A percentile compares a stretch with the other conserved stretches of the same genome.
phyloP scores from a whole-genome alignment of 2,797 vertebrate genomes.

The Cyclopterus lumpus region DNA sequence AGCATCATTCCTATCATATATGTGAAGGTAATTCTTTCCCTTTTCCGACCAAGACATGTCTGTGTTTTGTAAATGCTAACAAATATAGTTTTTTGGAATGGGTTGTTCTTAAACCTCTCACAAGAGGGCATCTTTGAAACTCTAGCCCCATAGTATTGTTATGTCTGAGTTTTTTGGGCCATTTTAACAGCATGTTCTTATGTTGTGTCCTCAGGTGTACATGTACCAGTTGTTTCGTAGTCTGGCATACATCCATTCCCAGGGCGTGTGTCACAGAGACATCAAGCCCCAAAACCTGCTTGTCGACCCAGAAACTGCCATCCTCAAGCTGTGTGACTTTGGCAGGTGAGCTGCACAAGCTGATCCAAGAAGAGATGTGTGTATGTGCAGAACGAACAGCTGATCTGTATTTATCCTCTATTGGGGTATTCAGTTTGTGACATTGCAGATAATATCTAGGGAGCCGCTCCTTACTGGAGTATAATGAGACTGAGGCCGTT shows the following conservation, averaged over 20 bases:
- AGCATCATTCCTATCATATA: slow-evolving; percentile 93
- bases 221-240: slow-evolving; percentile 95
- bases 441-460: not conserved
- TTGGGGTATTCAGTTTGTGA: not conserved
- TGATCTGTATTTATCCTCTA: not conserved
- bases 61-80: not conserved
- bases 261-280: slow-evolving; percentile 93
- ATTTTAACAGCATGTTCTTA: not conserved
- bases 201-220: slow-evolving; percentile 82
- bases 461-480: too few relatives aligned
- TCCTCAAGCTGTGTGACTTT: slow-evolving; percentile 94
- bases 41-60: not conserved
- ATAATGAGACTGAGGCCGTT: too few relatives aligned
- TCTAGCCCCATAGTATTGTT: not conserved
- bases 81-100: not conserved
- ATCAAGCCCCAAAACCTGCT: slow-evolving; percentile 95
- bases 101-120: not conserved
- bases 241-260: slow-evolving; percentile 94
- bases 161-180: not conserved
- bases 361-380: not conserved
- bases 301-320: slow-evolving; percentile 92
- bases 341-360: slow-evolving; percentile 85
- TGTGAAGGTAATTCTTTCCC: slow-evolving; percentile 84
- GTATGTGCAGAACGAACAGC: not conserved
- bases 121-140: not conserved